These are phyloP conservation scores for Acanthisitta chloris DNA, from an alignment of 2,113 vertebrate genomes.

Conservation along the genomic window DNA sequence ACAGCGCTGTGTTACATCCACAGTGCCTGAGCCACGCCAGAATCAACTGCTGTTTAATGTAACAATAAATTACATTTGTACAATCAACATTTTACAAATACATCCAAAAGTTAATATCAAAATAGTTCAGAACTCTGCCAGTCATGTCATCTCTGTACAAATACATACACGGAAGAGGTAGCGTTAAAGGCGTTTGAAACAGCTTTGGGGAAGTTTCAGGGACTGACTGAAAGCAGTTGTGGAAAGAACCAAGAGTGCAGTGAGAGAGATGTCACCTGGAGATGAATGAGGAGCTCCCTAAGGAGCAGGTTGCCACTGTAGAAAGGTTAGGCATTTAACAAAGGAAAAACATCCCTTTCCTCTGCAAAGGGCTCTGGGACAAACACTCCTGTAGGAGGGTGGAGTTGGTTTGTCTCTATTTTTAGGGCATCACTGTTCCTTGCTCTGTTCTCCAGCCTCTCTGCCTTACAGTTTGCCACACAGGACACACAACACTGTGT, in stretches of 20 bases:
- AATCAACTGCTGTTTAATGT: background rate
- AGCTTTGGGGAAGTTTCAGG: background rate
- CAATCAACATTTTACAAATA: constrained; percentile 27
- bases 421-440: background rate
- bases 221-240: background rate
- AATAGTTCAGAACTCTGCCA: background rate
- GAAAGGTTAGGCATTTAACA: background rate
- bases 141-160: background rate
- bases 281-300: background rate
- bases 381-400: background rate
- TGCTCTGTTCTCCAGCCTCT: background rate
- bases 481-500: accelerated
- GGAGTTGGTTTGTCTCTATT: background rate
- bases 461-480: background rate
- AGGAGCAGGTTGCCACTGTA: background rate
- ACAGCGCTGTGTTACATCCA: too few species aligned
- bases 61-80: constrained; percentile 38
- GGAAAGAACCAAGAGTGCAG: background rate
- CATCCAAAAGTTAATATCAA: constrained; percentile 14
- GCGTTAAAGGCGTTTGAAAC: background rate
- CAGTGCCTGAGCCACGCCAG: too few species aligned
- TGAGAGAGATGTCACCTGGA: too few species aligned
- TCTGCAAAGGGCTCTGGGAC: background rate
- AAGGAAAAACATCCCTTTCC: background rate
- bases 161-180: constrained; percentile 13